These are phyloP conservation scores for Phylloscopus trochiloides DNA, from an alignment of 2,113 vertebrate genomes.

Conservation along the genomic window DNA sequence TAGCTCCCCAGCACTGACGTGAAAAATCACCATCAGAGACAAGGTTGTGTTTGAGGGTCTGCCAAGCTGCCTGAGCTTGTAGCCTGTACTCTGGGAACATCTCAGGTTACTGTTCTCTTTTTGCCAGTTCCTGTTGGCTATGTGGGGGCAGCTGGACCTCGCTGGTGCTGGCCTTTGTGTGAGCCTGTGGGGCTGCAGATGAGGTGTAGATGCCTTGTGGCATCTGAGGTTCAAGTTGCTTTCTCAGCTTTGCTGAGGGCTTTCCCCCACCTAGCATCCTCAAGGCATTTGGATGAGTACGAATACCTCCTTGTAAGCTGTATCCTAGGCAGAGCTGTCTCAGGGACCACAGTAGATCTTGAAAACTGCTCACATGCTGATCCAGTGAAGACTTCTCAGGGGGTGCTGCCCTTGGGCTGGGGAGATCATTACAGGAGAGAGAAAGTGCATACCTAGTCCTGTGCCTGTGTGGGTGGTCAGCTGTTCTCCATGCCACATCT, in stretches of 20 bases:
- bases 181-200: neutral
- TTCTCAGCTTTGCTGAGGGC: neutral
- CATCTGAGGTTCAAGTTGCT: neutral
- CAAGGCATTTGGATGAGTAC: neutral
- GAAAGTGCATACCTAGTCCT: neutral
- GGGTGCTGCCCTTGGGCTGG: neutral
- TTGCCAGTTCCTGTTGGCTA: neutral
- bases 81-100: neutral
- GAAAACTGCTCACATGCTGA: neutral
- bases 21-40: neutral
- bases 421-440: neutral
- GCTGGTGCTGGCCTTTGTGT: neutral
- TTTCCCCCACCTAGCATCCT: neutral
- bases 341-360: neutral
- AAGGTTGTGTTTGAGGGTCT: neutral
- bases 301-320: neutral
- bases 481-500: neutral
- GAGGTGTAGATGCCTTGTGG: neutral
- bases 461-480: neutral
- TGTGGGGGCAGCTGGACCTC: rapidly evolving
- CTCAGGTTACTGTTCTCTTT: neutral
- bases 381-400: neutral
- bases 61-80: rapidly evolving
- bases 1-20: too few species aligned
- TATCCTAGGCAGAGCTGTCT: neutral